Conservation (phyloP, 2,888 invertebrate genomes). For the Tiliacea aurago region DNA sequence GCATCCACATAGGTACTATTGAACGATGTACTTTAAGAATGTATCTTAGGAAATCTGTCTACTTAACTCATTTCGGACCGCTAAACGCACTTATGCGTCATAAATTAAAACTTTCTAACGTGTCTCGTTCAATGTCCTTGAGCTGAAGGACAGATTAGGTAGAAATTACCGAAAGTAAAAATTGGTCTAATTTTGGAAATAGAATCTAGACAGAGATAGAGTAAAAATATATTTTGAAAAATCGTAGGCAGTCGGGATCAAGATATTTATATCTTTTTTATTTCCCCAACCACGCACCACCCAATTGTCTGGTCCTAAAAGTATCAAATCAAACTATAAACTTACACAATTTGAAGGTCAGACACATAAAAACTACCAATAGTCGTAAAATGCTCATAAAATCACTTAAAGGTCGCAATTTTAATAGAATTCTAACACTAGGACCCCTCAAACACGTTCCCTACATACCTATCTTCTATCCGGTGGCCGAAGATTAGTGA, state of each 20-base stretch:
- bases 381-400: slow-evolving; percentile 58
- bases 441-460: neutral
- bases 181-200: neutral
- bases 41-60: neutral
- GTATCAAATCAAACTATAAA: slow-evolving; percentile 26
- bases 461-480: neutral
- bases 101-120: no score
- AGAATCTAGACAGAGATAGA: neutral
- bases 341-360: slow-evolving; percentile 25
- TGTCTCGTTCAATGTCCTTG: no score
- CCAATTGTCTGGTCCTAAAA: slow-evolving; percentile 3
- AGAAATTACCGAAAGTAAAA: no score
- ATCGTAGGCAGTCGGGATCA: neutral
- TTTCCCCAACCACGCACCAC: neutral
- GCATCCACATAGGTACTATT: neutral
- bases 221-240: neutral
- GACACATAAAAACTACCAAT: slow-evolving; percentile 48
- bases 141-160: neutral
- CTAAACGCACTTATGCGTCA: no score
- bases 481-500: slow-evolving; percentile 15
- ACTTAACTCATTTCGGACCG: no score
- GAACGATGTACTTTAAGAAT: neutral
- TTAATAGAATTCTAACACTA: slow-evolving; percentile 37
- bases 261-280: neutral
- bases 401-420: slow-evolving; percentile 40